phyloP scores from a whole-genome alignment of 2,797 vertebrate species.

The Acanthopagrus latus region DNA sequence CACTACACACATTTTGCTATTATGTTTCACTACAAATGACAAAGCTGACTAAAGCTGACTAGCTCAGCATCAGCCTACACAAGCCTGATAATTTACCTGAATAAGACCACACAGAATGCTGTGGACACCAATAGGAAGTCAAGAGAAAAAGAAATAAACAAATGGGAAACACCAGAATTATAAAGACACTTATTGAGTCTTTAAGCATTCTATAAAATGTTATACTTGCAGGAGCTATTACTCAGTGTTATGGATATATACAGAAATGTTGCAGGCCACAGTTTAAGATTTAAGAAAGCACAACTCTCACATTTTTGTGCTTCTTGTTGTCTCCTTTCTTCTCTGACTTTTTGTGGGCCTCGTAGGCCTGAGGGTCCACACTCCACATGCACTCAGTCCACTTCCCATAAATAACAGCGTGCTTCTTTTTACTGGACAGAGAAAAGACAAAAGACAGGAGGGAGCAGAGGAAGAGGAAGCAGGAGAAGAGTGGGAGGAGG shows the following conservation, averaged over 20 bases:
- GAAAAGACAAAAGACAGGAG: not conserved
- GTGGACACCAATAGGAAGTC: constrained; percentile 15
- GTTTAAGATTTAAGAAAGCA: not conserved
- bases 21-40: constrained; percentile 8
- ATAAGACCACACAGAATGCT: constrained; percentile 29
- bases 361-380: constrained; percentile 88
- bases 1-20: not conserved
- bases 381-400: constrained; percentile 98
- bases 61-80: not conserved
- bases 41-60: constrained; percentile 10
- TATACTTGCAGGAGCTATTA: not conserved
- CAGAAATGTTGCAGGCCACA: not conserved
- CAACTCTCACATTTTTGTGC: constrained; percentile 84
- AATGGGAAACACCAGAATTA: not conserved
- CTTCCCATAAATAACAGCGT: constrained; percentile 95
- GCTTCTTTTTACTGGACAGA: constrained; percentile 92
- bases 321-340: constrained; percentile 89
- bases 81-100: constrained; percentile 37
- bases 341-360: constrained; percentile 90
- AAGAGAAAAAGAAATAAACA: constrained; percentile 8
- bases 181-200: no score
- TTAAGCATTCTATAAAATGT: not conserved
- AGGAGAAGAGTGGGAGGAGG: not conserved
- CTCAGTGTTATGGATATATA: not conserved
- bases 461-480: not conserved